phyloP scores from a whole-genome alignment of 2,888 invertebrate genomes.

The Argyra leucocephala region DNA sequence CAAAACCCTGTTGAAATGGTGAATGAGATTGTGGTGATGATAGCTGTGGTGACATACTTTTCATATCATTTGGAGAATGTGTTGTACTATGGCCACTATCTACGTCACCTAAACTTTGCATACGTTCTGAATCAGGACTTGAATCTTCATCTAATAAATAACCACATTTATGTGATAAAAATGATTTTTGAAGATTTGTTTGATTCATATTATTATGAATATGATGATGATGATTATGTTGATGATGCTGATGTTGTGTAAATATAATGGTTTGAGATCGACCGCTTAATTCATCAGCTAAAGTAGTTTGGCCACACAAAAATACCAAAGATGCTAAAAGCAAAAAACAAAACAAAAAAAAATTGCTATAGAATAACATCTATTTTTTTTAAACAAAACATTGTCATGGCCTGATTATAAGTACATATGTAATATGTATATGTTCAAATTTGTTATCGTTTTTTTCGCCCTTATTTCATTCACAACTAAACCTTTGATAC shows the following conservation, averaged over 20 bases:
- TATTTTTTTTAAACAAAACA: too few relatives aligned
- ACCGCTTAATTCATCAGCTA: slow-evolving; percentile 39
- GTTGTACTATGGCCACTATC: slow-evolving; percentile 89
- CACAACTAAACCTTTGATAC: too few relatives aligned
- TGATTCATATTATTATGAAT: slow-evolving; percentile 22
- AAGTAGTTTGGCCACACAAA: slow-evolving; percentile 47
- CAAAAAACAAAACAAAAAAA: slow-evolving; percentile 15
- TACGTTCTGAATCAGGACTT: slow-evolving; percentile 75
- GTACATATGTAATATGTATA: too few relatives aligned
- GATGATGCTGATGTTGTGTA: neutral
- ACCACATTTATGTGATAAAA: slow-evolving; percentile 63
- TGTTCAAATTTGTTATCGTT: too few relatives aligned
- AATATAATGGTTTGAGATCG: slow-evolving; percentile 38
- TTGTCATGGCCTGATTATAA: too few relatives aligned
- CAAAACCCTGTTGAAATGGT: slow-evolving; percentile 55
- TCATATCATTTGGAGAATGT: slow-evolving; percentile 82
- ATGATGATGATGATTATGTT: slow-evolving; percentile 1
- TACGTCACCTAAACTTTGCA: slow-evolving; percentile 63
- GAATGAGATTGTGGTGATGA: slow-evolving; percentile 57
- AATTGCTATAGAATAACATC: too few relatives aligned
- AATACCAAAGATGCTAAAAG: slow-evolving; percentile 55
- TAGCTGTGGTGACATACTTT: slow-evolving; percentile 65
- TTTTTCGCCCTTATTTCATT: too few relatives aligned
- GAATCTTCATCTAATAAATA: slow-evolving; percentile 71
- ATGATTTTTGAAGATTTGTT: slow-evolving; percentile 45